Conservation (phyloP, 1,140 invertebrate genomes). For the Chrysopa pallens region DNA sequence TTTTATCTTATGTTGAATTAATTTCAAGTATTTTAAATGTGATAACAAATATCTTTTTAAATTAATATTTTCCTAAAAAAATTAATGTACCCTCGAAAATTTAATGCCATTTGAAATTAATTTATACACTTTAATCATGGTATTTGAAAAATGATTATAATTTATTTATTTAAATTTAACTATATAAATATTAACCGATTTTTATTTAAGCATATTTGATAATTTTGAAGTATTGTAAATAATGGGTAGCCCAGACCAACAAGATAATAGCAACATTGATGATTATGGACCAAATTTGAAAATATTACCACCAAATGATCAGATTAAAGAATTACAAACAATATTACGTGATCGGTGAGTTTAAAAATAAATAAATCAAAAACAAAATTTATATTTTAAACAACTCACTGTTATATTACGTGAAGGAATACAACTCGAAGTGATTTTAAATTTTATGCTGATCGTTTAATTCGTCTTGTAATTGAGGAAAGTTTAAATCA, state of each 20-base stretch:
- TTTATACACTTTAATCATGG: not conserved
- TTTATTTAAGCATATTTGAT: slow-evolving; percentile 5
- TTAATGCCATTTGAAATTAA: too few relatives aligned
- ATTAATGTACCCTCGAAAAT: too few relatives aligned
- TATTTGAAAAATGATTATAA: not conserved
- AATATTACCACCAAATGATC: slow-evolving; percentile 64
- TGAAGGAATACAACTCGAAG: slow-evolving; percentile 77
- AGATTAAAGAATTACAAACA: slow-evolving; percentile 85
- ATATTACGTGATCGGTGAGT: slow-evolving; percentile 86
- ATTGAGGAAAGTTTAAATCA: slow-evolving; percentile 98
- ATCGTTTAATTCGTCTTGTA: slow-evolving; percentile 82
- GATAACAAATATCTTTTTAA: too few relatives aligned
- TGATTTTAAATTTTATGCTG: slow-evolving; percentile 98
- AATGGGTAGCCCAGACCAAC: slow-evolving; percentile 15
- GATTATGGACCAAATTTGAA: slow-evolving; percentile 69
- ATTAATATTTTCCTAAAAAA: too few relatives aligned
- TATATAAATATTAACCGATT: slow-evolving; percentile 2
- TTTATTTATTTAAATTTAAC: not conserved
- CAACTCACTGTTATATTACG: slow-evolving; percentile 9
- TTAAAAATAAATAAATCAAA: not conserved
- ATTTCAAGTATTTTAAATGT: too few relatives aligned
- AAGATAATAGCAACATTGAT: slow-evolving; percentile 8
- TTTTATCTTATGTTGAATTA: too few relatives aligned
- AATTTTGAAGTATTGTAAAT: slow-evolving; percentile 1
- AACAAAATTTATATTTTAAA: not conserved